Base-by-base conservation (phyloP, 92 coral and sea anemone species). In the Porites divaricata region DNA sequence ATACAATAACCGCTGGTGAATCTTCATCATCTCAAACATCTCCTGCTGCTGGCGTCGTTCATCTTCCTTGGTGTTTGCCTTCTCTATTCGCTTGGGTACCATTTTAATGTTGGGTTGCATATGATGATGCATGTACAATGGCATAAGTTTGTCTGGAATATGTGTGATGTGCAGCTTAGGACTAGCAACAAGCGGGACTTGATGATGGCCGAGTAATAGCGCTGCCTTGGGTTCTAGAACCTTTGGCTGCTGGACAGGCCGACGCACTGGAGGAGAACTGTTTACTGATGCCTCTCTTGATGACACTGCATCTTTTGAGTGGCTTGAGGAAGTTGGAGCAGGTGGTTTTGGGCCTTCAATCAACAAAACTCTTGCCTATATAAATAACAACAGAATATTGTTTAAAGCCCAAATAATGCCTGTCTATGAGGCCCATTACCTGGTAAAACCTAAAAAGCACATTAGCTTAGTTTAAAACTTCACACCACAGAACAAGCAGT, bases 11-110 rank as follows among this genome's bases (percentile, higher is more conserved):
- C 95, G 83, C 81, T 96, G 98, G 21, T 95, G 98, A 72, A 95
- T 95, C 86, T 93, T 95, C 86, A 96, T 65, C 99, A 96, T 96
- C 67, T 96, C 99, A 83, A 96, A 91, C 88, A 96, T 93, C 78
- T 96, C 98, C 84, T 96, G 95, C 54, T 96, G 99, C 6, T 95
- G 79, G 58, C 92, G 87, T 8, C 90, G 86, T 52, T 95, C 97
- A 45, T 91, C 93, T n/a, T 94, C 98, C 67, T 84, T 94, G 0
- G 89, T 80, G 78, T 65, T 94, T 1, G 89, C 81, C 78, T 94
- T 94, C 35, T 94, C 95, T n/a, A 94, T 75, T 52, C 91, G 78
- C 79, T 88, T 85, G 23, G 92, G 91, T 68, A 72, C 79, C 14
- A 71, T 68, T 52, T 86, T 85, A 73, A 77, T 78, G 56, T 67